Conservation (phyloP, 2,888 invertebrate genomes). For the Pteria penguin region DNA sequence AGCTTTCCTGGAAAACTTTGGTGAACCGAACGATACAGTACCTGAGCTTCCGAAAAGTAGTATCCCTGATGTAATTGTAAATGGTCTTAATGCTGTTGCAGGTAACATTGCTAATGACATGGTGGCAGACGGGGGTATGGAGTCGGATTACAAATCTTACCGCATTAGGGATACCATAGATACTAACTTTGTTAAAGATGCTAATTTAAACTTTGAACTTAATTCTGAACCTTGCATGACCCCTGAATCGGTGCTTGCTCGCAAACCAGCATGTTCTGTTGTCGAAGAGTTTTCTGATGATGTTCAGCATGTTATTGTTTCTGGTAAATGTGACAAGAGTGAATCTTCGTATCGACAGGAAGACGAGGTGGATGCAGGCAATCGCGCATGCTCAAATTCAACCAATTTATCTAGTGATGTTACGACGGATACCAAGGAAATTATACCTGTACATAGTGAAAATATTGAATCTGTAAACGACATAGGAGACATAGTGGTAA, state of each 20-base stretch:
- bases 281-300: not conserved
- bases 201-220: not conserved
- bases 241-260: not conserved
- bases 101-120: conserved; percentile 23
- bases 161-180: not conserved
- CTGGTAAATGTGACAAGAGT: not conserved
- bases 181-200: not conserved
- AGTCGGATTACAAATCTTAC: no score
- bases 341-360: not conserved
- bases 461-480: no score
- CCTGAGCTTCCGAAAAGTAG: not conserved
- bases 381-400: no score
- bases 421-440: no score
- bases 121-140: conserved; percentile 1
- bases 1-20: conserved; percentile 21
- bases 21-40: not conserved
- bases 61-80: conserved; percentile 1
- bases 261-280: not conserved
- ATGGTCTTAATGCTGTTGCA: conserved; percentile 11
- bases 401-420: no score
- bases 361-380: not conserved
- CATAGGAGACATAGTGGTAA: no score
- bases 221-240: not conserved
- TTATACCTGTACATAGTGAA: no score
- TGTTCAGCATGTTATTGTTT: not conserved